These are phyloP conservation scores for Chlorops oryzae DNA, from an alignment of 1,140 invertebrate genomes.

Conservation along the genomic window DNA sequence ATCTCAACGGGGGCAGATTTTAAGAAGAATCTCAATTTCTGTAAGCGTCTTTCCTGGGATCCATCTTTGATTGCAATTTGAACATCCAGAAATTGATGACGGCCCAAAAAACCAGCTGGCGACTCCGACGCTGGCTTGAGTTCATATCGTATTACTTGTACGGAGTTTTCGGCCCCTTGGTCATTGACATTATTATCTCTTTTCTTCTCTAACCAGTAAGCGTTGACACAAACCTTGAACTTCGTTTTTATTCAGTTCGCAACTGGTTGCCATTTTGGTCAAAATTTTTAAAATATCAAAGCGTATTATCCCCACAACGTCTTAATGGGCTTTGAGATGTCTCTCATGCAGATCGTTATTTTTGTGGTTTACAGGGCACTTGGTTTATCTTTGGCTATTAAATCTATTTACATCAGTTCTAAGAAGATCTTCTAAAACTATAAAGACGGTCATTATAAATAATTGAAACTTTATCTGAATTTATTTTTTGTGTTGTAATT, in stretches of 20 bases:
- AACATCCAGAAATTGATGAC: constrained; percentile 44
- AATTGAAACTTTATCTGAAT: too few relatives aligned
- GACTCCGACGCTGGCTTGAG: constrained; percentile 30
- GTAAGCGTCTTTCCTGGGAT: constrained; percentile 14
- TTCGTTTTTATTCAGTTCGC: constrained; percentile 48
- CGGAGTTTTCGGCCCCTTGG: background rate
- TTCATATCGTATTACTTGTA: constrained; percentile 32
- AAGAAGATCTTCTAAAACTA: too few relatives aligned
- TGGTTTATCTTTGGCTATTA: too few relatives aligned
- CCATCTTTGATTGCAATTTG: constrained; percentile 18
- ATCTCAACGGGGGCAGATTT: constrained; percentile 50
- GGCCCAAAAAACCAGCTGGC: constrained; percentile 51
- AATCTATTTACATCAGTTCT: too few relatives aligned
- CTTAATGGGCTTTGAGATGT: too few relatives aligned
- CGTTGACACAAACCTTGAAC: constrained; percentile 48
- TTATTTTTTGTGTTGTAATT: too few relatives aligned
- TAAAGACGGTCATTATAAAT: too few relatives aligned
- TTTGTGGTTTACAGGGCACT: too few relatives aligned
- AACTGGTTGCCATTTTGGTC: constrained; percentile 48
- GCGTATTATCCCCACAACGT: too few relatives aligned
- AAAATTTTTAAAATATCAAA: too few relatives aligned
- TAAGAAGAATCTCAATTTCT: constrained; percentile 48
- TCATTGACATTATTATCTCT: constrained; percentile 33
- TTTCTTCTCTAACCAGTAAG: constrained; percentile 46
- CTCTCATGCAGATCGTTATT: too few relatives aligned